Evolutionary conservation across 2,113 vertebrate genomes (phyloP), one percentile per base, ranked within the genome.

Genomic region (Lepisosteus oculatus): DNA sequence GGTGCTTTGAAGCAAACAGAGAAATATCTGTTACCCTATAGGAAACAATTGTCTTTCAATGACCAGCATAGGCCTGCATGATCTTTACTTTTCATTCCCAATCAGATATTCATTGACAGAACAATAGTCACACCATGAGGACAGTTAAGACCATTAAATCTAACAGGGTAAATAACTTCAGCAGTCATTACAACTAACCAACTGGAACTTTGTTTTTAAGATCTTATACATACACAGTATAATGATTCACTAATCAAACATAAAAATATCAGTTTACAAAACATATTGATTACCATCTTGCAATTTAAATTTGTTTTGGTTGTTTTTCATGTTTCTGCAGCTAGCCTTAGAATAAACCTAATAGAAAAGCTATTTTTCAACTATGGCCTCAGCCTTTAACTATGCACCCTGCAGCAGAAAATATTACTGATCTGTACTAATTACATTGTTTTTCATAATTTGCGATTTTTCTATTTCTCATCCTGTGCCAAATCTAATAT

Each of bases 401-500:
- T 55, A 75, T 71, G 76, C 77, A 72, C 72, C 69, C 54, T 78
- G 72, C 57, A 55, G 61, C 41, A 63, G 47, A 47, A 64, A 11
- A 64, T 64, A 63, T 13, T 72, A 56, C 41, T 61, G 14, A 15
- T 14, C 8, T 43, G 55, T 42, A 68, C 45, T 57, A n/a, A 42
- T 7, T 56, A 41, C 54, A 43, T 47, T 45, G 9, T 65, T 47
- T 41, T 55, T 64, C 68, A 56, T 55, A 43, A 56, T 45, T 63
- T 62, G 66, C 69, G 67, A 65, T 55, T 56, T 65, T n/a, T 69
- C 43, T 57, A 74, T 56, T 67, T 85, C 81, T 87, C 80, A 81
- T 80, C 84, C 73, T 80, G 89, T 91, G 90, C 88, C 89, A 91
- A 90, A 90, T 85, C 63, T 71, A 79, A 73, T 61, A 81, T 84